Evolutionary conservation across 2,888 invertebrate genomes (phyloP), one percentile per base, ranked within the genome.

Genomic region (Apotomis turbidana): DNA sequence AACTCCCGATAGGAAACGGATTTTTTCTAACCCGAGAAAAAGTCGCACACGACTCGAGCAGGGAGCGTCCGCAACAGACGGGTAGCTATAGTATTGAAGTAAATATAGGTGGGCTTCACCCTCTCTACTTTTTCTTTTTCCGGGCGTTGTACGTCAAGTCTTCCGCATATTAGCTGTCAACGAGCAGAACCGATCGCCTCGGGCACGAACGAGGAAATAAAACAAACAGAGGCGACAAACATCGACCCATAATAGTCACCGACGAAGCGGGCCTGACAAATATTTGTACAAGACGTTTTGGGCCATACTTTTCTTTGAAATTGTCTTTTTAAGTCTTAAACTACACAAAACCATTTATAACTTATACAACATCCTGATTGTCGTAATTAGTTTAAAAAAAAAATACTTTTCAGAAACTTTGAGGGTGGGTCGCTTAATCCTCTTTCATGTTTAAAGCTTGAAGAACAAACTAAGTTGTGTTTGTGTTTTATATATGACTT

Each of bases 151-250:
- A 85, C 81, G 84, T 87, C 86, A 86, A 84, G 78, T 82, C 80
- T 81, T 78, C 82, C 84, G 83, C 87, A 87, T 88, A 87, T 87
- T 86, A 85, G 84, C 87, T 87, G 87, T 89, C 89, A 87, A 81
- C 87, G 78, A 76, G 80, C 80, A 79, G 80, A 82, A 82, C 78
- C 86, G 84, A 87, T 87, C 81, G 83, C 80, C 79, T 77, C 76
- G 77, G 81, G 77, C 75, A 76, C 80, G 79, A 78, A 81, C 80
- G 80, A 78, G 81, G 79, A 80, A 85, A 74, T 74, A 75, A 87
- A 86, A 86, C 82, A 87, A 87, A 87, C 85, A 87, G 78, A 79
- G 78, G 76, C 76, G 73, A 72, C 79, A 83, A 84, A 84, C 83
- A 84, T 80, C 78, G 79, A 80, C 80, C 80, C 78, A 80, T 85